phyloP scores from a whole-genome alignment of 2,113 vertebrate species.

The Montifringilla adamsi region DNA sequence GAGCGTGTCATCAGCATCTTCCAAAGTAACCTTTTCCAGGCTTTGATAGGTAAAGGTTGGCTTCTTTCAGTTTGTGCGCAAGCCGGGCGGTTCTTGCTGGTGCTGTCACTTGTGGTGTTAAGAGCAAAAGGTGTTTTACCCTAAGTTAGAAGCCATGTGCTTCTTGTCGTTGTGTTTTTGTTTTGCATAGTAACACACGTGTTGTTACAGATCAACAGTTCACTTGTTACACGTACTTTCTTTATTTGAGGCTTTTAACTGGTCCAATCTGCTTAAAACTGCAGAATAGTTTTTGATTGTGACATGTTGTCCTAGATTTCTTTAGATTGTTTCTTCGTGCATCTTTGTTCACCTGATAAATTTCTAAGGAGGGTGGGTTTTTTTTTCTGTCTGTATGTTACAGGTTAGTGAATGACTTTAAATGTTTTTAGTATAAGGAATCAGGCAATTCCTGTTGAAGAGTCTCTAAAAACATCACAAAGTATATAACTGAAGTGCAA shows the following conservation, averaged over 20 bases:
- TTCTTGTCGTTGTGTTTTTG: background rate
- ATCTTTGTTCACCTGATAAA: background rate
- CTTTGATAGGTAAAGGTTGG: slow-evolving; percentile 85
- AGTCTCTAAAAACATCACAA: background rate
- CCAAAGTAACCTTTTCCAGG: slow-evolving; percentile 97
- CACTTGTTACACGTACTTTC: background rate
- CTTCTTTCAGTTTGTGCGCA: background rate
- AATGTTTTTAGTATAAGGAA: background rate
- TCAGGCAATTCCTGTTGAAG: background rate
- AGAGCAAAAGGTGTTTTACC: background rate
- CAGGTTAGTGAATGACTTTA: background rate
- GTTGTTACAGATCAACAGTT: background rate
- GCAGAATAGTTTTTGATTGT: background rate
- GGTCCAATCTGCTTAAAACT: background rate
- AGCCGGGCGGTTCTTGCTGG: background rate
- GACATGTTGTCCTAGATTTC: fast-evolving
- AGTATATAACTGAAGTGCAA: background rate
- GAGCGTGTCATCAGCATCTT: slow-evolving; percentile 98
- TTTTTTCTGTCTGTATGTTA: background rate
- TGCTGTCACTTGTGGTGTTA: background rate
- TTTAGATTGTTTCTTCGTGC: background rate
- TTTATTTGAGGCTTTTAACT: background rate
- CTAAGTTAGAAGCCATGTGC: background rate
- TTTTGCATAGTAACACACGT: slow-evolving; percentile 12
- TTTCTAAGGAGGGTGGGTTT: background rate